Base-by-base conservation (phyloP, 2,888 invertebrate species). In the Leptinotarsa rubiginosa region DNA sequence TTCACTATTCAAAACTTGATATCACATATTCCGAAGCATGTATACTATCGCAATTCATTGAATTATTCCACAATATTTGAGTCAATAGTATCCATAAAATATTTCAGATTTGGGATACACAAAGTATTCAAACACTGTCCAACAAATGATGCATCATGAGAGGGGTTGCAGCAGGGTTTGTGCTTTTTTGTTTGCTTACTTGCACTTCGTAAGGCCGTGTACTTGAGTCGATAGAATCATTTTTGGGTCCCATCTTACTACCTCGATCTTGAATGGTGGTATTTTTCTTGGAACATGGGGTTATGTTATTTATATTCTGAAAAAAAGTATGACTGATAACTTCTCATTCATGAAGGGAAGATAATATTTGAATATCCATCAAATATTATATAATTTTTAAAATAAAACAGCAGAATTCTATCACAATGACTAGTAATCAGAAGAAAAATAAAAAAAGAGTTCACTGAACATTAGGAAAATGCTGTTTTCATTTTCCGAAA, bases 141-240 rank as follows among this genome's bases (percentile, higher is more conserved):
- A 62, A 41, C 25, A 62, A 31, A n/a, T 62, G 62, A 41, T 41
- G 62, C 62, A 62, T 62, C 41, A 31, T 62, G 31, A 62, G 20
- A 2, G 62, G 62, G 12, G 62, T 62, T 20, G 62, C 3, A 41
- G 62, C 2, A 41, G 31, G 5, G 12, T 25, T 41, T 18, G 62
- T 12, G 7, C 62, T 62, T 62, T 41, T 16, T 1, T 41, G 62
- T 62, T 62, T n/a, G 7, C 31, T 62, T 3, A 16, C 31, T 41
- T 41, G 25, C 31, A 62, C 31, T 62, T 25, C 62, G 41, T n/a
- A 62, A 10, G 25, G 62, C 25, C 41, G 62, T 41, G 62, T 16
- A 62, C 62, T 62, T 12, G 31, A 31, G 31, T 62, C 31, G n/a
- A 16, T 25, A 31, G 41, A 62, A 18, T 62, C n/a, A 20, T 62